Base-by-base conservation (phyloP, 2,797 vertebrate genomes). In the Sebastes wilsoni region DNA sequence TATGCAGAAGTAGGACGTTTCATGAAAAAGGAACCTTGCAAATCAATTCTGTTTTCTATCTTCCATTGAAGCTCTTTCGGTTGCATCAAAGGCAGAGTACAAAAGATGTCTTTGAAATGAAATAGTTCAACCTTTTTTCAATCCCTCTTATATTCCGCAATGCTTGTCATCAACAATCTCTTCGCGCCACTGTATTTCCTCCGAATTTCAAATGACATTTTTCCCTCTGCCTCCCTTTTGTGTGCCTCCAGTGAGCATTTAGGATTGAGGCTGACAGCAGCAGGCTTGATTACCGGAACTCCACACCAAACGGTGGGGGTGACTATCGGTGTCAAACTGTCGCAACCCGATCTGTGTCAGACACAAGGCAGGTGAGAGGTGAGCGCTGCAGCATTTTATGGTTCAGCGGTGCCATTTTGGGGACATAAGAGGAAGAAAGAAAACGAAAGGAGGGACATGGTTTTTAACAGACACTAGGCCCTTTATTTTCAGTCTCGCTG, bases 321-420 rank as follows among this genome's bases (percentile, higher is more conserved):
- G 70, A 81, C 82, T 73, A 25, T 81, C 14, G 32, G 72, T 81
- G 86, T 88, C 83, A 85, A 83, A 82, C 68, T 76, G 68, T 75
- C 80, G 5, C 72, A 79, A 73, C 85, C 83, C 12, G 83, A 89
- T 90, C 83, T 84, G 78, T 92, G 88, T 92, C 79, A 61, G 79
- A 88, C 89, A 90, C 79, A 68, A 84, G 83, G 75, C 64, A 2
- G 75, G 86, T 76, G 83, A 86, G 83, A 85, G 90, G 90, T 92
- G 83, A 89, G 25, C 5, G 25, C 79, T 66, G 80, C 84, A 49
- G 66, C 86, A 82, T 91, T 91, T 88, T 83, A 81, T 75, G 87
- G 88, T 88, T 92, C 91, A 89, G 84, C 56, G 2, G 71, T 59
- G 74, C 74, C 80, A 86, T 82, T 90, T 84, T 79, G 18, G 71